These are phyloP conservation scores for Rhagium mordax DNA, from an alignment of 2,888 invertebrate genomes.

Conservation along the genomic window DNA sequence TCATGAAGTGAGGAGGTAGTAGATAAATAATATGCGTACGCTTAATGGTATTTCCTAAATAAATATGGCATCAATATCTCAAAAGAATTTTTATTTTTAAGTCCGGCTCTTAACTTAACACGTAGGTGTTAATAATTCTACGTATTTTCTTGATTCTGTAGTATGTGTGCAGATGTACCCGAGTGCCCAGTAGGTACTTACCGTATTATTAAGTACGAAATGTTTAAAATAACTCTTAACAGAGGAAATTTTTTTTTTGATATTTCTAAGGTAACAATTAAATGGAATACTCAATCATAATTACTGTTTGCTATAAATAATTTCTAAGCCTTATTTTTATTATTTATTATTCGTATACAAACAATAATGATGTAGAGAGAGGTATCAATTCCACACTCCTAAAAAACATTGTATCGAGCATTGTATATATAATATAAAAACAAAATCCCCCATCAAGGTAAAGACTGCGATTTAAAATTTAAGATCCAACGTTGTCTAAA, in stretches of 20 bases:
- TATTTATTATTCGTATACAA: background rate
- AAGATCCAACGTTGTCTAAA: background rate
- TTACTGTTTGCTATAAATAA: background rate
- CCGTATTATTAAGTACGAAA: background rate
- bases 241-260: background rate
- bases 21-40: no score
- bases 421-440: no score
- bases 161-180: conserved; percentile 8
- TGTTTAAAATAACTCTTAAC: background rate
- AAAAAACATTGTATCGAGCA: background rate
- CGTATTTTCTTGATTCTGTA: background rate
- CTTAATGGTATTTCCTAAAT: background rate
- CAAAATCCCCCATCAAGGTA: background rate
- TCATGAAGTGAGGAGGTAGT: no score
- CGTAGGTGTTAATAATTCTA: background rate
- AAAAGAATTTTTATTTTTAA: background rate
- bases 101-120: background rate
- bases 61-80: no score
- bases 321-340: background rate
- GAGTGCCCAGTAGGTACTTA: background rate
- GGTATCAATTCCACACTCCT: background rate
- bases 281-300: background rate
- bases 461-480: background rate
- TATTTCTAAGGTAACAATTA: background rate
- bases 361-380: background rate